Evolutionary conservation across 2,888 invertebrate species (phyloP).

Genomic region (Argynnis bischoffii): DNA sequence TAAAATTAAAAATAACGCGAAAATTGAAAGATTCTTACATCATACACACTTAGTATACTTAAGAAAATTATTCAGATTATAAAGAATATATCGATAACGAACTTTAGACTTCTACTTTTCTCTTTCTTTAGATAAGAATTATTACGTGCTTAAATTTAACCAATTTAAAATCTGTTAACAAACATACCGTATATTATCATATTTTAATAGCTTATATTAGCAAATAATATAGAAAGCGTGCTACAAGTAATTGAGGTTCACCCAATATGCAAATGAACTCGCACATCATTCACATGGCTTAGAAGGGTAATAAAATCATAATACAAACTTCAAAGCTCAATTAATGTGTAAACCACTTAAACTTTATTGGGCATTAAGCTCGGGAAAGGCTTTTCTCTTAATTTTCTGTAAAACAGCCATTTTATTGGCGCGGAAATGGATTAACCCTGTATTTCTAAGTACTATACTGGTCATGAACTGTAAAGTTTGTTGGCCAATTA

Average conservation of each 20-base stretch:
- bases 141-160: too few species aligned
- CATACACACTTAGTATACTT: too few species aligned
- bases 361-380: conserved; percentile 38
- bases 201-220: background rate
- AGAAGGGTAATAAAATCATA: conserved; percentile 26
- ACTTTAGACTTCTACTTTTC: too few species aligned
- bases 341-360: conserved; percentile 23
- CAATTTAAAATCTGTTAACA: too few species aligned
- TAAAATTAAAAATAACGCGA: too few species aligned
- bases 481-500: background rate
- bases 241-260: conserved; percentile 8
- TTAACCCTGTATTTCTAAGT: background rate
- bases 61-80: too few species aligned
- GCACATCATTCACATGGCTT: conserved; percentile 14
- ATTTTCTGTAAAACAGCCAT: conserved; percentile 37
- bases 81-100: too few species aligned
- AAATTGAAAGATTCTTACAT: too few species aligned
- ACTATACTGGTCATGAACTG: too few species aligned
- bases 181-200: background rate
- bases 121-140: too few species aligned
- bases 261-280: conserved; percentile 10
- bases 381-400: conserved; percentile 35
- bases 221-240: conserved; percentile 11
- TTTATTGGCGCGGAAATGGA: conserved; percentile 19
- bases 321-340: conserved; percentile 21